Conservation (phyloP, 2,888 invertebrate genomes). For the Apeira syringaria region DNA sequence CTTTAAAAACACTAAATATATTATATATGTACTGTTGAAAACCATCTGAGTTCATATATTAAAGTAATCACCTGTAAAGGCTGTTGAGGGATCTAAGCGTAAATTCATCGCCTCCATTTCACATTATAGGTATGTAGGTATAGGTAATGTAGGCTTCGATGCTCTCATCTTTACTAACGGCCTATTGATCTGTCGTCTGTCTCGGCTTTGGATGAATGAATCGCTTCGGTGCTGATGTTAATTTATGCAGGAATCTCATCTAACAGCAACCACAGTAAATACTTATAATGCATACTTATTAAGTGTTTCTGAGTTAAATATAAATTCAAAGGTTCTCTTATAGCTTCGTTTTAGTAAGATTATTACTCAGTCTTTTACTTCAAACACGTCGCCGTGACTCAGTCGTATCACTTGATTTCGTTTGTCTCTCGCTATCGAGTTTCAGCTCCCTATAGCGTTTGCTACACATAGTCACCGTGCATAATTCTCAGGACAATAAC, state of each 20-base stretch:
- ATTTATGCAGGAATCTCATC: too few species aligned
- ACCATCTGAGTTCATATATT: too few species aligned
- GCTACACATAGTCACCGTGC: conserved; percentile 4
- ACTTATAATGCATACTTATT: too few species aligned
- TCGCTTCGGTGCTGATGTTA: conserved; percentile 15
- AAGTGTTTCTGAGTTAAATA: too few species aligned
- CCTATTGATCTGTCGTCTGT: conserved; percentile 49
- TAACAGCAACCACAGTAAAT: not conserved
- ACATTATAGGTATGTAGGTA: conserved; percentile 49
- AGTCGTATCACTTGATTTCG: too few species aligned
- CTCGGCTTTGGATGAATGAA: conserved; percentile 14
- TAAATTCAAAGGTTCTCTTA: too few species aligned
- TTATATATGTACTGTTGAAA: too few species aligned
- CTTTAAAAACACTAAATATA: too few species aligned
- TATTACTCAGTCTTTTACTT: too few species aligned
- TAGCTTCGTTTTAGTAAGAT: too few species aligned
- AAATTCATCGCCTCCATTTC: conserved; percentile 31
- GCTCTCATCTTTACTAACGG: conserved; percentile 41
- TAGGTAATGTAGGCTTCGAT: conserved; percentile 38
- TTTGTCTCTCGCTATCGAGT: not conserved
- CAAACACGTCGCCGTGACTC: too few species aligned
- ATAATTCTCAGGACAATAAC: conserved; percentile 48
- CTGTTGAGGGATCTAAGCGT: conserved; percentile 40
- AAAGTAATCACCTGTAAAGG: not conserved
- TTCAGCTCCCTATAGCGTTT: not conserved